Conservation (phyloP, 1,140 invertebrate species). For the Aphaenogaster floridana region DNA sequence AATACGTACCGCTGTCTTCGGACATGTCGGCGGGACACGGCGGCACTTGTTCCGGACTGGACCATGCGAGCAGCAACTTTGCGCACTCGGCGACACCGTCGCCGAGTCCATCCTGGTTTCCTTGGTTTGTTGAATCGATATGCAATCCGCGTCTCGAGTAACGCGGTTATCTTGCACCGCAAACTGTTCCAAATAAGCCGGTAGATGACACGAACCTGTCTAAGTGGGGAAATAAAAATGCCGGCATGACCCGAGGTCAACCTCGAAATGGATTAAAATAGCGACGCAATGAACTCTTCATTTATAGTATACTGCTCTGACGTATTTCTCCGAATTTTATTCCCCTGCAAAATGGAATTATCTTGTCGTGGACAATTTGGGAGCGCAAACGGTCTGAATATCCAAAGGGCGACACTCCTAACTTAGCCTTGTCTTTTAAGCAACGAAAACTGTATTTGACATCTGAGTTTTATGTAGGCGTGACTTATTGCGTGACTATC, state of each 20-base stretch:
- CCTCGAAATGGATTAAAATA: neutral
- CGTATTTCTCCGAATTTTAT: neutral
- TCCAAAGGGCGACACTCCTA: neutral
- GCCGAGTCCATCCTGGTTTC: constrained; percentile 77
- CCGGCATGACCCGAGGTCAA: neutral
- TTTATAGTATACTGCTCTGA: neutral
- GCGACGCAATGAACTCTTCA: neutral
- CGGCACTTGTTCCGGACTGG: constrained; percentile 60
- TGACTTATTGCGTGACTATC: neutral
- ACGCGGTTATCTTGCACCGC: constrained; percentile 14
- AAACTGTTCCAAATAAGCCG: neutral
- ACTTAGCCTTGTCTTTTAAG: neutral
- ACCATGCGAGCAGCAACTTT: constrained; percentile 73
- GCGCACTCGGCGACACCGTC: constrained; percentile 81
- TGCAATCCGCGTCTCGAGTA: constrained; percentile 18
- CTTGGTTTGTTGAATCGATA: constrained; percentile 86
- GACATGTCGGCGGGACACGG: constrained; percentile 80
- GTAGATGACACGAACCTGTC: constrained; percentile 13
- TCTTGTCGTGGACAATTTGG: neutral
- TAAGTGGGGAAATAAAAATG: neutral
- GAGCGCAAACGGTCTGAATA: neutral
- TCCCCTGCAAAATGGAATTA: neutral
- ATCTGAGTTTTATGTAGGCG: neutral
- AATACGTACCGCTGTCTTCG: constrained; percentile 83
- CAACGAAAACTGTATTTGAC: neutral